Evolutionary conservation across 2,888 invertebrate species (phyloP).

Genomic region (Coronaproctus castanopsis): DNA sequence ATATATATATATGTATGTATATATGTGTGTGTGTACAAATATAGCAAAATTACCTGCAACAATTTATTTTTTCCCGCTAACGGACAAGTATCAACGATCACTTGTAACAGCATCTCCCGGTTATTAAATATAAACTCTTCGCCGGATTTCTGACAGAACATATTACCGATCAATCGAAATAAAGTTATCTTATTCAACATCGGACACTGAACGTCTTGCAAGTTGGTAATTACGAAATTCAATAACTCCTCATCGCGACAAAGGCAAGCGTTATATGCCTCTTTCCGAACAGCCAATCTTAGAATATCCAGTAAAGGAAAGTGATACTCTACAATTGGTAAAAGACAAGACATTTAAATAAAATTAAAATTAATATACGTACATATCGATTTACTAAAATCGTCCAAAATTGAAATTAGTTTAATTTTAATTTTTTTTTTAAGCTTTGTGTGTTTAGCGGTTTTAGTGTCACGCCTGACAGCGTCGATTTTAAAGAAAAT

Average conservation of each 20-base stretch:
- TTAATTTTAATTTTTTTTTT: too few species aligned
- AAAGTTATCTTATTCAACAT: conserved; percentile 56
- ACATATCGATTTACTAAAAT: too few species aligned
- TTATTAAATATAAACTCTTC: conserved; percentile 39
- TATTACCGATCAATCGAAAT: conserved; percentile 59
- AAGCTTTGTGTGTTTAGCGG: too few species aligned
- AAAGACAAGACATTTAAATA: too few species aligned
- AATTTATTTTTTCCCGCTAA: conserved; percentile 33
- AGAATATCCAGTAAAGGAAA: conserved; percentile 79
- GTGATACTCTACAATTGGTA: conserved; percentile 36
- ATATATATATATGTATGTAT: too few species aligned
- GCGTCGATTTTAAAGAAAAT: too few species aligned
- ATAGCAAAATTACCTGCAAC: conserved; percentile 43
- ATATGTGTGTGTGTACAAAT: too few species aligned
- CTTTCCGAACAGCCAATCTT: conserved; percentile 56
- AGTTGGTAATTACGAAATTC: conserved; percentile 18
- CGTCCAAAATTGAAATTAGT: too few species aligned
- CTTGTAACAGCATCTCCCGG: conserved; percentile 35
- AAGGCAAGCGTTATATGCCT: conserved; percentile 36
- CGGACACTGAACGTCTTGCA: conserved; percentile 24
- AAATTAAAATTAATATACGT: too few species aligned
- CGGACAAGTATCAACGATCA: conserved; percentile 31
- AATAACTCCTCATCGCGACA: conserved; percentile 29
- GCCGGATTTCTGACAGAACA: conserved; percentile 47
- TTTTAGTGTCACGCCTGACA: too few species aligned